A percentile compares a stretch with the other conserved stretches of the same genome.
These are phyloP conservation scores for Bibio marci DNA, from an alignment of 2,888 invertebrate species.

Conservation along the genomic window DNA sequence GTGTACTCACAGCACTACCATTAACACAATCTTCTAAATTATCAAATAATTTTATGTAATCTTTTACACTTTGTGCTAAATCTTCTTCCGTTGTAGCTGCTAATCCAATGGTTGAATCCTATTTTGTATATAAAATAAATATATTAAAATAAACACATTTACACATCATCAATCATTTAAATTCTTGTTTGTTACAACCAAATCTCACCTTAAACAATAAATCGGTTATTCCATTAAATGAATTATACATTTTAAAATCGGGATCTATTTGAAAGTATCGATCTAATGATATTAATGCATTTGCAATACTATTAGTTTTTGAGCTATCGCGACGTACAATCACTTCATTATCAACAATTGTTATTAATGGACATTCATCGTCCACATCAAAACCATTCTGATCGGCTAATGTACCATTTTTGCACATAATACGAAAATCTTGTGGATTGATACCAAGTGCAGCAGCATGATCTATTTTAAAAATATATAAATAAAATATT, in stretches of 20 bases:
- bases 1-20: slow-evolving; percentile 4
- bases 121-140: neutral
- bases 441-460: slow-evolving; percentile 20
- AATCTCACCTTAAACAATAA: slow-evolving; percentile 38
- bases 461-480: slow-evolving; percentile 24
- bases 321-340: slow-evolving; percentile 27
- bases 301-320: slow-evolving; percentile 16
- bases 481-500: neutral
- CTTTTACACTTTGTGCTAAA: slow-evolving; percentile 28
- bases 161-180: neutral
- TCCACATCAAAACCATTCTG: slow-evolving; percentile 34
- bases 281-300: slow-evolving; percentile 11
- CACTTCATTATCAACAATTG: slow-evolving; percentile 44
- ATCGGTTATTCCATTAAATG: slow-evolving; percentile 34
- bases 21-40: slow-evolving; percentile 26
- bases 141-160: neutral
- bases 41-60: slow-evolving; percentile 37
- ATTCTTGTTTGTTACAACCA: neutral
- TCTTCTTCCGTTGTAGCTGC: slow-evolving; percentile 28
- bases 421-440: slow-evolving; percentile 38
- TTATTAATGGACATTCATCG: slow-evolving; percentile 35
- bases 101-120: slow-evolving; percentile 39
- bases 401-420: slow-evolving; percentile 37
- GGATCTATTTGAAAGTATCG: slow-evolving; percentile 16
- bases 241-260: slow-evolving; percentile 38